Conservation (phyloP, 2,113 vertebrate species). For the Sebastes fasciatus region DNA sequence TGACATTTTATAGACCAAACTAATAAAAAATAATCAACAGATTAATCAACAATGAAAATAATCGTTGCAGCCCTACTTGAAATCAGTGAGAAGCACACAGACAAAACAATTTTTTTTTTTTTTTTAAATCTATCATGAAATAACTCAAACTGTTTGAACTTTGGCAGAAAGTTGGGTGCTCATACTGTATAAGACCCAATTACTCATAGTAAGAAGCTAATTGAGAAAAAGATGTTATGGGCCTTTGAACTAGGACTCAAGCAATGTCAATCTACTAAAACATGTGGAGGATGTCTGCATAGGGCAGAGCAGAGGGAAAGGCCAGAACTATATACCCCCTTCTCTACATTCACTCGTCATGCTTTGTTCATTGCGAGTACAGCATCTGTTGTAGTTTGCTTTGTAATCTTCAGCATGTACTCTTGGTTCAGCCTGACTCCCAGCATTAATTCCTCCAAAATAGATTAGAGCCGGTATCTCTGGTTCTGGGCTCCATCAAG, state of each 20-base stretch:
- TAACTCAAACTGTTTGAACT: background rate
- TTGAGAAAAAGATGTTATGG: too few species aligned
- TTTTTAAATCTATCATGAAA: background rate
- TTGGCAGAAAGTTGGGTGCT: background rate
- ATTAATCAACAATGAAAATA: too few species aligned
- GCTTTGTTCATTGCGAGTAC: background rate
- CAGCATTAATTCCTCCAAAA: conserved; percentile 72
- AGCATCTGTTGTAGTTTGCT: conserved; percentile 34
- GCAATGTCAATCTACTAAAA: background rate
- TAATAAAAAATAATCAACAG: too few species aligned
- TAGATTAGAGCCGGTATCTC: conserved; percentile 73
- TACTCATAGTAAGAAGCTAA: background rate
- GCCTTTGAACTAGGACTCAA: background rate
- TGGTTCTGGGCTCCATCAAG: conserved; percentile 77
- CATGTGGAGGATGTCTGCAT: background rate
- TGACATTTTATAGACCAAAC: too few species aligned
- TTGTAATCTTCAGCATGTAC: conserved; percentile 35
- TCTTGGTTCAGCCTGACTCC: conserved; percentile 33
- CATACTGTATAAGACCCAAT: background rate
- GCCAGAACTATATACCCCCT: background rate
- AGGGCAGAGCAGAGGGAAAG: background rate
- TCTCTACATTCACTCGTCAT: background rate
- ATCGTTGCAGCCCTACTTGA: too few species aligned
- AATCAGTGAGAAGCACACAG: too few species aligned
- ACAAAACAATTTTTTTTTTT: too few species aligned